Percentiles rank a stretch among this genome's conserved stretches.
Conservation (phyloP, 2,888 invertebrate species). For the Rhingia campestris region DNA sequence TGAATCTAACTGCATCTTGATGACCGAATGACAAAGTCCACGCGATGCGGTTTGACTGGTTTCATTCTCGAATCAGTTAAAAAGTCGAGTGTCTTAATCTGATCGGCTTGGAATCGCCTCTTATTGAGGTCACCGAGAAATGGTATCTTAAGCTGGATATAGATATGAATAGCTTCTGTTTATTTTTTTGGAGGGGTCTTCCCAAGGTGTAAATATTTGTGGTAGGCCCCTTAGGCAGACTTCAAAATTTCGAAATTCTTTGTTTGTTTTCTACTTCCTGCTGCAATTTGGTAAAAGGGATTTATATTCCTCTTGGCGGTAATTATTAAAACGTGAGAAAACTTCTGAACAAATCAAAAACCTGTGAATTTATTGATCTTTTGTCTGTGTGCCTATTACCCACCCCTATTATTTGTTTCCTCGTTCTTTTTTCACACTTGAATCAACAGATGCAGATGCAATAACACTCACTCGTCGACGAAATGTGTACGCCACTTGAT, state of each 20-base stretch:
- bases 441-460: slow-evolving; percentile 59
- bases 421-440: slow-evolving; percentile 61
- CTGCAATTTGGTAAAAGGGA: slow-evolving; percentile 7
- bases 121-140: slow-evolving; percentile 19
- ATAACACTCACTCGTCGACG: slow-evolving; percentile 35
- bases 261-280: slow-evolving; percentile 61
- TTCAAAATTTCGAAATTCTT: slow-evolving; percentile 20
- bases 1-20: slow-evolving; percentile 32
- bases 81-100: slow-evolving; percentile 47
- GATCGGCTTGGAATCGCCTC: slow-evolving; percentile 3
- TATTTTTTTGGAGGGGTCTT: slow-evolving; percentile 3
- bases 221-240: slow-evolving; percentile 13
- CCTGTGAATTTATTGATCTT: slow-evolving; percentile 58
- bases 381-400: slow-evolving; percentile 29
- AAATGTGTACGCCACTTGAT: slow-evolving; percentile 10
- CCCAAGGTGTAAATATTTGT: slow-evolving; percentile 54
- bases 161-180: slow-evolving; percentile 26
- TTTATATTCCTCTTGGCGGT: slow-evolving; percentile 11
- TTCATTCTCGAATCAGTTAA: slow-evolving; percentile 22
- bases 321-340: slow-evolving; percentile 69
- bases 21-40: slow-evolving; percentile 58
- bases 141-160: slow-evolving; percentile 4
- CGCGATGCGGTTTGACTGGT: slow-evolving; percentile 53
- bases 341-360: slow-evolving; percentile 60
- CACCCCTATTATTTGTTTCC: slow-evolving; percentile 50